Percentiles rank a stretch among this genome's conserved stretches.
These are phyloP conservation scores for Drosophila mercatorum DNA, from an alignment of 2,888 invertebrate species.

Conservation along the genomic window DNA sequence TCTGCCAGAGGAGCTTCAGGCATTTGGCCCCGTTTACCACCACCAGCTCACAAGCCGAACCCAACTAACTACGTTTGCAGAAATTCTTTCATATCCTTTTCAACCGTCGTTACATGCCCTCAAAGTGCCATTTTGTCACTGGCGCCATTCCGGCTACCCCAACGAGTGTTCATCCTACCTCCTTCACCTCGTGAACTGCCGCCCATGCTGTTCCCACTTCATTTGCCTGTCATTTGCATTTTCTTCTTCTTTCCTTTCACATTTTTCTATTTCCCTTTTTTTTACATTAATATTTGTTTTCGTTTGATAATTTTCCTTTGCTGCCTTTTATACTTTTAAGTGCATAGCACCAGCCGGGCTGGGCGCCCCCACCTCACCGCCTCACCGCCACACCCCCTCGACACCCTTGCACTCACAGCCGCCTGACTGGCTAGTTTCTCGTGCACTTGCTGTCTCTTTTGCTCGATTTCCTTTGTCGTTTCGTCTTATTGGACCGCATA, in stretches of 20 bases:
- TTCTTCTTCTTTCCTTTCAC: constrained; percentile 49
- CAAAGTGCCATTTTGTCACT: constrained; percentile 77
- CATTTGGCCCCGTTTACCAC: background rate
- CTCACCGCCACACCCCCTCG: background rate
- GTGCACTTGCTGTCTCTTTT: constrained; percentile 47
- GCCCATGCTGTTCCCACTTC: constrained; percentile 19
- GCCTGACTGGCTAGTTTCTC: constrained; percentile 40
- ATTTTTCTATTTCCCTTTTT: constrained; percentile 26
- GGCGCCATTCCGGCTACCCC: constrained; percentile 26
- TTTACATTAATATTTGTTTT: constrained; percentile 78
- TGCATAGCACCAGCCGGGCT: constrained; percentile 47
- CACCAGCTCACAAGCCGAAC: background rate
- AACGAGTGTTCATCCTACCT: background rate
- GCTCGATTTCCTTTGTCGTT: constrained; percentile 53
- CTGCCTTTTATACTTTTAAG: constrained; percentile 79
- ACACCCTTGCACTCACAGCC: constrained; percentile 1
- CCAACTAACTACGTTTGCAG: constrained; percentile 73
- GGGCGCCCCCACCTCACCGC: background rate
- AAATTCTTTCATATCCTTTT: constrained; percentile 79
- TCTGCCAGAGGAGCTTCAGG: constrained; percentile 19
- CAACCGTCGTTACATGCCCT: constrained; percentile 76
- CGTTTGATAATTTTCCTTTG: constrained; percentile 80
- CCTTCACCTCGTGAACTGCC: constrained; percentile 2
- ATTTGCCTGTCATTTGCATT: constrained; percentile 72
- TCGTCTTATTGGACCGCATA: constrained; percentile 77